Conservation (phyloP, 2,797 vertebrate genomes). For the Adrianichthys oophorus region DNA sequence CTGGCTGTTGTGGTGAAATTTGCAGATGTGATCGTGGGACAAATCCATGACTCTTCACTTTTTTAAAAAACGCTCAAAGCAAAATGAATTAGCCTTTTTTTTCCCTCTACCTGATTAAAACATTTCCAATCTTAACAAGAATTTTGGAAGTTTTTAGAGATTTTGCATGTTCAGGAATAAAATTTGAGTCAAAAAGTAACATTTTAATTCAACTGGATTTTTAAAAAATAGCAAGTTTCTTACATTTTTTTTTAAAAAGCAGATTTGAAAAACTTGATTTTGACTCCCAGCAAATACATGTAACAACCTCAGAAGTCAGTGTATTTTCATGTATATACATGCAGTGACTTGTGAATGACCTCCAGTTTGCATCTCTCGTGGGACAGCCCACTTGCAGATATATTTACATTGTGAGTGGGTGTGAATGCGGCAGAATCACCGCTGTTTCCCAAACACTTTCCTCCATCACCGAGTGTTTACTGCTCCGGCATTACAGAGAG, state of each 20-base stretch:
- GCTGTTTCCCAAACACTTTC: slow-evolving; percentile 5
- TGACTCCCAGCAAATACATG: background rate
- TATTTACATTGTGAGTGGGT: slow-evolving; percentile 43
- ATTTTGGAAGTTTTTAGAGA: background rate
- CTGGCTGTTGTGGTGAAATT: slow-evolving; percentile 33
- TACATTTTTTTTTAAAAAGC: background rate
- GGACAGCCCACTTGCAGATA: slow-evolving; percentile 20
- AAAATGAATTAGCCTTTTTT: slow-evolving; percentile 3
- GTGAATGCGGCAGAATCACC: slow-evolving; percentile 22
- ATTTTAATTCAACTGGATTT: background rate
- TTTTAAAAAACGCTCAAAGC: slow-evolving; percentile 19
- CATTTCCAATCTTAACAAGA: no score
- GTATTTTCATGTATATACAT: slow-evolving; percentile 6
- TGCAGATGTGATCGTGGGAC: slow-evolving; percentile 45
- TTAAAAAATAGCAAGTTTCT: background rate
- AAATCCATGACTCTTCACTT: slow-evolving; percentile 20
- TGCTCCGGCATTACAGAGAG: slow-evolving; percentile 45
- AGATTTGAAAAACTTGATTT: background rate
- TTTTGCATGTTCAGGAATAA: background rate
- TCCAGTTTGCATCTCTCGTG: slow-evolving; percentile 23
- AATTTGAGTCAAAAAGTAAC: background rate
- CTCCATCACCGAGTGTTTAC: slow-evolving; percentile 27
- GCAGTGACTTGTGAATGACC: slow-evolving; percentile 23
- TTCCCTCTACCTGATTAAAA: background rate
- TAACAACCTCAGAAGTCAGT: slow-evolving; percentile 3